Conservation (phyloP, 2,797 vertebrate genomes). For the Notoglanidium macrostoma region DNA sequence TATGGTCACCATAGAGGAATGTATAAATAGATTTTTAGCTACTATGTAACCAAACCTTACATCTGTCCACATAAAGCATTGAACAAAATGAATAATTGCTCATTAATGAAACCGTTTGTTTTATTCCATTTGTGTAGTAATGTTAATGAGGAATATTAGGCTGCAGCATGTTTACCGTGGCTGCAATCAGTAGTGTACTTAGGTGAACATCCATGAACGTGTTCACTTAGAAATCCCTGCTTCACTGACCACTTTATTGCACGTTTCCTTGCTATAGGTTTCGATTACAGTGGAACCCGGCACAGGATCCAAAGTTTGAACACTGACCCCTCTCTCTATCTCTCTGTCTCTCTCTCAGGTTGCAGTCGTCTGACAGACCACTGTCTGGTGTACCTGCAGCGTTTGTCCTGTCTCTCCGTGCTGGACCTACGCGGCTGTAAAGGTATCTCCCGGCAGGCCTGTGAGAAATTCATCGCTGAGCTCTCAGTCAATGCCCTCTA, state of each 20-base stretch:
- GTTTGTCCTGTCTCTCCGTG: constrained; percentile 88
- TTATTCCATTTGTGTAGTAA: not conserved
- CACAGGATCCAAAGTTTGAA: not conserved
- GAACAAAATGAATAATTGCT: not conserved
- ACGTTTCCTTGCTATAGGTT: not conserved
- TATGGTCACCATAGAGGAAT: too few species aligned
- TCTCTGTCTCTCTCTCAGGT: constrained; percentile 70
- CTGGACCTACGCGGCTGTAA: constrained; percentile 94
- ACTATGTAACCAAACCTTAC: not conserved
- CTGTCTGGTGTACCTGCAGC: constrained; percentile 89
- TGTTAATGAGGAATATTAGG: not conserved
- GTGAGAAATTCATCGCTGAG: constrained; percentile 96
- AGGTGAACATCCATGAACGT: not conserved
- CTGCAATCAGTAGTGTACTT: not conserved
- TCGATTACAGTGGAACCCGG: not conserved
- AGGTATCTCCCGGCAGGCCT: constrained; percentile 91
- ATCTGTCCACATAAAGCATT: not conserved
- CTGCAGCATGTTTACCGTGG: not conserved
- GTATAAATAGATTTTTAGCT: not conserved
- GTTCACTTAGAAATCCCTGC: not conserved
- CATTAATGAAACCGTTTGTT: not conserved
- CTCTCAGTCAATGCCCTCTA: constrained; percentile 95
- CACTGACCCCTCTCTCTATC: not conserved
- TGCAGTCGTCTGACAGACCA: constrained; percentile 95
- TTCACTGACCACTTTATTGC: not conserved